Conservation (phyloP, 2,113 vertebrate species). For the Motacilla tschutschensis region DNA sequence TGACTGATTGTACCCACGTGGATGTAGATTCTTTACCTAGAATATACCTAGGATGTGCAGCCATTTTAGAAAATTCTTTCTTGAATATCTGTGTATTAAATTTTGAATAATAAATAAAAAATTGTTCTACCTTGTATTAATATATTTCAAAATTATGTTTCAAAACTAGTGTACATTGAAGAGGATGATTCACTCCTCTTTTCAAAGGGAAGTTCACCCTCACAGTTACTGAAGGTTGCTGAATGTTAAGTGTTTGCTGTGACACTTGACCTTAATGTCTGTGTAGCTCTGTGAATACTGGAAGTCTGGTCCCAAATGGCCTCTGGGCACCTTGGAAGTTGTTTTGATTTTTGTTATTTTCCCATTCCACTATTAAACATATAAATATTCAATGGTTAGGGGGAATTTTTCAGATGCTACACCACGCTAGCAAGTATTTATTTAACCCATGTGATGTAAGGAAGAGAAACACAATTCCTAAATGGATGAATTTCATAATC, state of each 20-base stretch:
- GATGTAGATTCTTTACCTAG: neutral
- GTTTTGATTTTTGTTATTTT: neutral
- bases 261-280: neutral
- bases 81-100: neutral
- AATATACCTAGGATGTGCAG: neutral
- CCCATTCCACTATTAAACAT: accelerated
- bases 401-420: neutral
- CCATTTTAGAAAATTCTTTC: neutral
- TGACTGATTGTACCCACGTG: neutral
- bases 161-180: neutral
- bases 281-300: neutral
- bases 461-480: neutral
- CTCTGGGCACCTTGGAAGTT: neutral
- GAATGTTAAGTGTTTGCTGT: neutral
- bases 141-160: neutral
- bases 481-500: neutral
- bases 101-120: neutral
- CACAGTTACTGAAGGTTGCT: neutral
- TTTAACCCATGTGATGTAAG: neutral
- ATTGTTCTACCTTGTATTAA: neutral
- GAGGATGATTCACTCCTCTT: neutral
- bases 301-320: neutral
- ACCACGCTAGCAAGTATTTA: neutral
- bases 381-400: neutral
- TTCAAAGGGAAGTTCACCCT: neutral